Evolutionary conservation across 2,113 vertebrate species (phyloP).

Genomic region (Propithecus coquereli): DNA sequence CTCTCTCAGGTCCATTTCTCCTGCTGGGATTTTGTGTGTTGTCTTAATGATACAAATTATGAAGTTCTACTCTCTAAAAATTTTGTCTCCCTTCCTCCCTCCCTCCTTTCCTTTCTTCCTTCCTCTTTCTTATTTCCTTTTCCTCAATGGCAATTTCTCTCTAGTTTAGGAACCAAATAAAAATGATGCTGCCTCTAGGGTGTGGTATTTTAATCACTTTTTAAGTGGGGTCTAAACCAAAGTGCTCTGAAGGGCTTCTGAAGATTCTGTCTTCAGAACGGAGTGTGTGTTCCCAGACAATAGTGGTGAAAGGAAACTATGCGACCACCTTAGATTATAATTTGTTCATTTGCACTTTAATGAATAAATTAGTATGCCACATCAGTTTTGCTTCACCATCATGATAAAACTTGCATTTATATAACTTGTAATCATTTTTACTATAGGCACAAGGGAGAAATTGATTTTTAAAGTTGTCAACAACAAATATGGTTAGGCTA

Average conservation of each 20-base stretch:
- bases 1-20: not conserved
- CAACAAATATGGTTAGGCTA: conserved; percentile 21
- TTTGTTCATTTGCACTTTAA: conserved; percentile 81
- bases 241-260: not conserved
- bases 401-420: conserved; percentile 79
- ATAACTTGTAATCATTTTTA: conserved; percentile 77
- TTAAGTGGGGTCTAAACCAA: conserved; percentile 46
- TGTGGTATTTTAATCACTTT: conserved; percentile 38
- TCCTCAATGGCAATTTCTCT: not conserved
- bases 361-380: conserved; percentile 81
- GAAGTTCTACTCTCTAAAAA: not conserved
- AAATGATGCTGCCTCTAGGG: not conserved
- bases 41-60: not conserved
- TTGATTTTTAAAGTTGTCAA: conserved; percentile 70
- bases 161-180: not conserved
- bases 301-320: conserved; percentile 38
- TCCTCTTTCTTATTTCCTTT: not conserved
- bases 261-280: conserved; percentile 28
- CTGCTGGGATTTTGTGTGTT: not conserved
- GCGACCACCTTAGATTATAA: conserved; percentile 55
- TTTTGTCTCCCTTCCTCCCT: not conserved
- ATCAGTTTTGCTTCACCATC: conserved; percentile 68
- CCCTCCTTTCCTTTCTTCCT: not conserved
- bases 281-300: conserved; percentile 2
- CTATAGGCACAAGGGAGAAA: conserved; percentile 68